Percentiles rank a stretch among this genome's conserved stretches.
phyloP scores from a whole-genome alignment of 2,113 vertebrate species.

The Hippolais icterina region DNA sequence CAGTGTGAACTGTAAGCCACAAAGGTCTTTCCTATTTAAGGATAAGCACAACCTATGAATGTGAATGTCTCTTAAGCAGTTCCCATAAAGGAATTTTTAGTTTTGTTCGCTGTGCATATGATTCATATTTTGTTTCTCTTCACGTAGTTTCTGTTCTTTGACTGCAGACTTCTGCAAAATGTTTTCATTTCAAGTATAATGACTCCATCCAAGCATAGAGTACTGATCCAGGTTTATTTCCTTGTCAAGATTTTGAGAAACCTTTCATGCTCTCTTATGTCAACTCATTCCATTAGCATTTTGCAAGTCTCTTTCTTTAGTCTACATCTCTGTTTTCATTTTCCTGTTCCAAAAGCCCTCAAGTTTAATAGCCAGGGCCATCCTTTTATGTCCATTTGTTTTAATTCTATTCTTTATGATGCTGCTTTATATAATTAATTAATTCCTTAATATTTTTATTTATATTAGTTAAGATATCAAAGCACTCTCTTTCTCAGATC shows the following conservation, averaged over 20 bases:
- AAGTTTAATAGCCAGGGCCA: background rate
- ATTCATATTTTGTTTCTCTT: background rate
- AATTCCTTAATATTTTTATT: background rate
- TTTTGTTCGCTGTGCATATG: background rate
- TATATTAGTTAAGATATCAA: background rate
- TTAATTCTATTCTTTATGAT: background rate
- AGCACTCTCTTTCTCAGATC: background rate
- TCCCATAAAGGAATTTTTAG: background rate
- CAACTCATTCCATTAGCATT: background rate
- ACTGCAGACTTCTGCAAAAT: background rate
- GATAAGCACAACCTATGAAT: background rate
- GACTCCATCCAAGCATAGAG: background rate
- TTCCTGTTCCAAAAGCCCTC: background rate
- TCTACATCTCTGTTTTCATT: background rate
- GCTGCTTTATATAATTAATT: background rate
- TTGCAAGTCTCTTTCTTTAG: background rate
- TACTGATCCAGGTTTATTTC: background rate
- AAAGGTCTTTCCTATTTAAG: background rate
- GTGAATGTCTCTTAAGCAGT: background rate
- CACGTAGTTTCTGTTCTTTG: background rate
- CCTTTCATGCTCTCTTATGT: background rate
- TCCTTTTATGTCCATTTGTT: background rate
- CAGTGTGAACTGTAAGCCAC: background rate
- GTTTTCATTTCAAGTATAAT: background rate
- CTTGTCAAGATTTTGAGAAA: background rate